A percentile compares a stretch with the other conserved stretches of the same genome.
Conservation (phyloP, 2,888 invertebrate species). For the Margaritifera margaritifera region DNA sequence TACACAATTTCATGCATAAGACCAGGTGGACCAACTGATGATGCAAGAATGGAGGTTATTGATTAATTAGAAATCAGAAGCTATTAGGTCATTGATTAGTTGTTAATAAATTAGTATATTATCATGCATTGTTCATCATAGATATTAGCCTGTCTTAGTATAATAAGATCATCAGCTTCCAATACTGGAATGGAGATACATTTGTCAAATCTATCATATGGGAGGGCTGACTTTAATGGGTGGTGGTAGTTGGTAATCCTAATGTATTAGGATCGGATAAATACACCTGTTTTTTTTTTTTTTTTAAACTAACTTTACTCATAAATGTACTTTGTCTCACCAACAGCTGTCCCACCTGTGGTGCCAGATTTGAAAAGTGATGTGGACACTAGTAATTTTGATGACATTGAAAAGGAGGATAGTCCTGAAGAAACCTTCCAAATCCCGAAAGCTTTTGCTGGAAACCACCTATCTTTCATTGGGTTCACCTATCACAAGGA, state of each 20-base stretch:
- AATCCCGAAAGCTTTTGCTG: slow-evolving; percentile 96
- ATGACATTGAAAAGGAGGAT: slow-evolving; percentile 96
- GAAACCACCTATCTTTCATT: slow-evolving; percentile 98
- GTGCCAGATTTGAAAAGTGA: slow-evolving; percentile 96
- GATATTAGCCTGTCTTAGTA: too few relatives aligned
- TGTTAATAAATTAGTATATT: too few relatives aligned
- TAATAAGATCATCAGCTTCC: too few relatives aligned
- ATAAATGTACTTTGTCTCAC: slow-evolving; percentile 8
- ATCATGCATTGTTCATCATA: too few relatives aligned
- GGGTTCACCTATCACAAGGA: slow-evolving; percentile 93
- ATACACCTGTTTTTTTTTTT: not conserved
- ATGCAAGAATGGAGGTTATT: too few relatives aligned
- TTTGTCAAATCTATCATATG: too few relatives aligned
- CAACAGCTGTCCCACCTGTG: slow-evolving; percentile 85
- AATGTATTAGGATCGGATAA: not conserved
- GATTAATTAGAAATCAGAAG: too few relatives aligned
- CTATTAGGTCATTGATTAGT: too few relatives aligned
- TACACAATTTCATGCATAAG: too few relatives aligned
- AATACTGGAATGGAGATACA: too few relatives aligned
- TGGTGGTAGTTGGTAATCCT: not conserved
- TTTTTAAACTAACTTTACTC: not conserved
- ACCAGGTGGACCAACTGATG: too few relatives aligned
- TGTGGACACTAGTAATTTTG: slow-evolving; percentile 98
- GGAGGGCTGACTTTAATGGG: not conserved
- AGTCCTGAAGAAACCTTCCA: slow-evolving; percentile 92